phyloP scores from a whole-genome alignment of 2,888 invertebrate species.

The Zygothrica quintamaculata region DNA sequence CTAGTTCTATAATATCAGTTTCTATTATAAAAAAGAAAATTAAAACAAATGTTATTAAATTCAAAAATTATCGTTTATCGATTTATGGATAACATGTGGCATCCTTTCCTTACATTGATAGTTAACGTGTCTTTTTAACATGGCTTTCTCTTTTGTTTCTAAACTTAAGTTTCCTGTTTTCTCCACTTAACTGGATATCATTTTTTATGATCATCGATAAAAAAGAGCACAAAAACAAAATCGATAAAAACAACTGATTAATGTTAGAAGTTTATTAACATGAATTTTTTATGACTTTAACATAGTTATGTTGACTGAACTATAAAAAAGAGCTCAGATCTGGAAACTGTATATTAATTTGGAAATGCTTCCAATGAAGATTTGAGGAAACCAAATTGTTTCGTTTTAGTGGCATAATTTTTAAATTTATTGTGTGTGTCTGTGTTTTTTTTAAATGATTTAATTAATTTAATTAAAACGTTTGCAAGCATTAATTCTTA shows the following conservation, averaged over 20 bases:
- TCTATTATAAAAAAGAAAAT: no score
- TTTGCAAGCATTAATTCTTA: no score
- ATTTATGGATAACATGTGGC: no score
- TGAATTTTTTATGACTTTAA: conserved; percentile 19
- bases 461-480: conserved; percentile 39
- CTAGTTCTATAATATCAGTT: no score
- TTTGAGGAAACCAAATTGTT: not conserved
- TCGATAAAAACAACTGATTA: conserved; percentile 14
- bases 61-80: no score
- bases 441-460: conserved; percentile 6
- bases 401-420: conserved; percentile 12
- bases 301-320: not conserved
- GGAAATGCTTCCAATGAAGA: not conserved
- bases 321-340: not conserved
- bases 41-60: no score
- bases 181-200: conserved; percentile 18
- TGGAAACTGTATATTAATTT: not conserved
- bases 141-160: no score
- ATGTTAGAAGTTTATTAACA: conserved; percentile 22
- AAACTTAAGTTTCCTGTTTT: conserved; percentile 5
- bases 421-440: conserved; percentile 14
- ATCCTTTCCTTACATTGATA: no score
- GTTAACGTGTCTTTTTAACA: no score
- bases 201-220: not conserved
- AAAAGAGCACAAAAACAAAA: not conserved